phyloP scores from a whole-genome alignment of 2,113 vertebrate genomes.

The Callorhinus ursinus region DNA sequence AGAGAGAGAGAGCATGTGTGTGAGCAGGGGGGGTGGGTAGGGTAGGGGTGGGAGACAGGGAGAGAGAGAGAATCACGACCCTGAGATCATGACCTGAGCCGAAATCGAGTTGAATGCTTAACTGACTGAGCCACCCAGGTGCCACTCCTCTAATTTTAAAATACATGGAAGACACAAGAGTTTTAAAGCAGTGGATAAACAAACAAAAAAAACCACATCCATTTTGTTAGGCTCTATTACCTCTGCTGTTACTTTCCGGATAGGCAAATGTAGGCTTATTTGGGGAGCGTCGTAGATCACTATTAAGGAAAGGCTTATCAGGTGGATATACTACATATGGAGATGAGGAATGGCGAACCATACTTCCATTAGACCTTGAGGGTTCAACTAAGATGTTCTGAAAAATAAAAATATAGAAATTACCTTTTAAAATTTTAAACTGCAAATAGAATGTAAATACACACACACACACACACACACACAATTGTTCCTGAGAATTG shows the following conservation, averaged over 20 bases:
- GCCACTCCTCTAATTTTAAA: constrained; percentile 2
- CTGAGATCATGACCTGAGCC: not conserved
- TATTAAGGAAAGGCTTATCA: constrained; percentile 90
- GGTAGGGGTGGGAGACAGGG: too few species aligned
- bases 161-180: not conserved
- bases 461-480: not conserved
- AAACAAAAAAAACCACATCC: not conserved
- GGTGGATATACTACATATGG: constrained; percentile 91
- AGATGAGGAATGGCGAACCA: constrained; percentile 86
- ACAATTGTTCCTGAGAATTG: not conserved
- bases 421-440: constrained; percentile 37
- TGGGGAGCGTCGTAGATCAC: constrained; percentile 84
- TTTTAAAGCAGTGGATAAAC: not conserved
- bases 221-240: constrained; percentile 81
- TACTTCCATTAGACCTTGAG: constrained; percentile 64
- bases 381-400: constrained; percentile 75
- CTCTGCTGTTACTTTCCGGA: constrained; percentile 95
- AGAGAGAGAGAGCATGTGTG: not conserved
- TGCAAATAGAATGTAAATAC: not conserved
- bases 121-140: not conserved
- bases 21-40: too few species aligned
- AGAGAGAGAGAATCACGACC: too few species aligned
- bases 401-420: constrained; percentile 70
- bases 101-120: not conserved
- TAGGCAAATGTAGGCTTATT: constrained; percentile 89